A percentile compares a stretch with the other conserved stretches of the same genome.
Conservation (phyloP, 2,113 vertebrate species). For the Kryptolebias marmoratus region DNA sequence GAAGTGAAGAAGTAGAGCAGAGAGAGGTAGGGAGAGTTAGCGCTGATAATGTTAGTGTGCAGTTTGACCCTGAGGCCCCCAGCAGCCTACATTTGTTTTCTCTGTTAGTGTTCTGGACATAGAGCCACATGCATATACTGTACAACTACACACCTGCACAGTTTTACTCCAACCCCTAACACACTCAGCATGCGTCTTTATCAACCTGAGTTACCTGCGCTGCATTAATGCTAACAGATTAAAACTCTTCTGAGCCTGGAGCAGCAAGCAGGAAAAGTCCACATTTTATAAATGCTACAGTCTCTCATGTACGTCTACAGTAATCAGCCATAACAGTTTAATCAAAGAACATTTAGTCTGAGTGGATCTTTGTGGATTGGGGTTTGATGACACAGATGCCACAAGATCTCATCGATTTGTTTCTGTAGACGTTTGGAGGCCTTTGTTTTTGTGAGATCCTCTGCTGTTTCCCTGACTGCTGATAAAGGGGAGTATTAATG, state of each 20-base stretch:
- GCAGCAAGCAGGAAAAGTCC: constrained; percentile 40
- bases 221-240: constrained; percentile 59
- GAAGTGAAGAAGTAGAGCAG: constrained; percentile 8
- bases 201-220: constrained; percentile 38
- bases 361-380: not conserved
- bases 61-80: constrained; percentile 57
- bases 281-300: constrained; percentile 44
- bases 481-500: not conserved
- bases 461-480: not conserved
- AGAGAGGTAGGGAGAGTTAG: constrained; percentile 15
- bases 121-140: constrained; percentile 37
- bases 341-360: not conserved
- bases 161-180: constrained; percentile 17
- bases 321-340: not conserved
- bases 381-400: not conserved
- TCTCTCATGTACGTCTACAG: constrained; percentile 28
- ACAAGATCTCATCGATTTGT: not conserved
- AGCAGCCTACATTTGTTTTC: constrained; percentile 54
- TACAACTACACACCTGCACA: constrained; percentile 23
- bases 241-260: constrained; percentile 34
- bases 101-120: constrained; percentile 8
- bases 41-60: constrained; percentile 49
- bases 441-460: not conserved
- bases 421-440: not conserved
- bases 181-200: constrained; percentile 32